phyloP scores from a whole-genome alignment of 2,888 invertebrate genomes.

The Athalia circularis region DNA sequence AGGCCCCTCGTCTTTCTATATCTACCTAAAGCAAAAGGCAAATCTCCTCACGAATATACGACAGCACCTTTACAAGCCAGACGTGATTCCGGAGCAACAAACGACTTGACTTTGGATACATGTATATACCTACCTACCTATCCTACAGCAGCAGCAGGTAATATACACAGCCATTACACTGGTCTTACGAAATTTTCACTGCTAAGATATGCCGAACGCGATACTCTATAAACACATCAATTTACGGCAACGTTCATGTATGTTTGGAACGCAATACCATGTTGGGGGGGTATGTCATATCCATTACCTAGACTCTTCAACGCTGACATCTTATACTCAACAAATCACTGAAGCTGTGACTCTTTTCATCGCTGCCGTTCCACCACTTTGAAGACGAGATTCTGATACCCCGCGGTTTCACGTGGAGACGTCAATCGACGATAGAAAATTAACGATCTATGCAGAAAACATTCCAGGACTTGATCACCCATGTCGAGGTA shows the following conservation, averaged over 20 bases:
- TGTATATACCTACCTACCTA: background rate
- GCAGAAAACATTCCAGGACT: no score
- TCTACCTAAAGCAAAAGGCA: constrained; percentile 7
- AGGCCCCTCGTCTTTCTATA: constrained; percentile 18
- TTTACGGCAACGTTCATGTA: constrained; percentile 21
- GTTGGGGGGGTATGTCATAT: background rate
- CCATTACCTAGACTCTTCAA: no score
- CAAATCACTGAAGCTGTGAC: no score
- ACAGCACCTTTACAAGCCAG: constrained; percentile 22
- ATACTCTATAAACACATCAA: constrained; percentile 35
- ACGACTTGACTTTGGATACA: background rate
- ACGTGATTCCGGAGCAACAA: constrained; percentile 38
- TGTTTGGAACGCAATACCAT: constrained; percentile 26
- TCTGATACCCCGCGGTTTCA: no score
- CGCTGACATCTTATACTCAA: no score
- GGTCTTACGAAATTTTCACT: constrained; percentile 37
- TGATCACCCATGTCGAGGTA: no score
- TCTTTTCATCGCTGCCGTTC: no score
- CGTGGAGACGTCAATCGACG: no score
- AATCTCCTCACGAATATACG: constrained; percentile 31
- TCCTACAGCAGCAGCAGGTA: background rate
- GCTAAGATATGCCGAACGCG: constrained; percentile 32
- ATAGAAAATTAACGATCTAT: no score
- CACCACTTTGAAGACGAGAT: no score
- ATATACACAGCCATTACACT: no score